phyloP scores from a whole-genome alignment of 2,888 invertebrate genomes.

The Micoletzkya japonica region DNA sequence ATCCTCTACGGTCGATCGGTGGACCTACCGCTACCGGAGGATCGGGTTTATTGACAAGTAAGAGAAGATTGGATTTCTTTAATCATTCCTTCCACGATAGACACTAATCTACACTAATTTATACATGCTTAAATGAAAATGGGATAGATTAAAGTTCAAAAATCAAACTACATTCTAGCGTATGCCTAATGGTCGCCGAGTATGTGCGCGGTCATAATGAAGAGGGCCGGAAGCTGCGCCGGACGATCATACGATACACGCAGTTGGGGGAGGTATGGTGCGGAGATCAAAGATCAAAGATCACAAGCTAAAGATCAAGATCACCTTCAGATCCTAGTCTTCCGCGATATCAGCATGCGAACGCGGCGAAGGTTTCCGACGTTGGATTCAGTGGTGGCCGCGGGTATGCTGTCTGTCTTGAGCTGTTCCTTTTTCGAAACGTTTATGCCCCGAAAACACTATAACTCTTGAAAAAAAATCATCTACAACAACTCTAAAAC shows the following conservation, averaged over 20 bases:
- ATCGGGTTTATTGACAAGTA: conserved; percentile 28
- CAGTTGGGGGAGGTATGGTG: conserved; percentile 4
- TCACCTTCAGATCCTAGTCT: conserved; percentile 17
- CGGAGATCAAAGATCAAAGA: too few relatives aligned
- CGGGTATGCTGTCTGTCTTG: neutral
- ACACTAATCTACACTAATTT: too few relatives aligned
- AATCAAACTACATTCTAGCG: conserved; percentile 12
- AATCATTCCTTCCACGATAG: too few relatives aligned
- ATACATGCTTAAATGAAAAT: neutral
- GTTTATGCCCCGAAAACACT: neutral
- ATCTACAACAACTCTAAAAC: too few relatives aligned
- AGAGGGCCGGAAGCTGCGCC: conserved; percentile 4
- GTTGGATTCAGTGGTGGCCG: conserved; percentile 3
- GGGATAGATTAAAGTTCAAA: neutral
- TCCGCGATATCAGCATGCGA: conserved; percentile 24
- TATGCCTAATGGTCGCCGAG: conserved; percentile 10
- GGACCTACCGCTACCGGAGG: conserved; percentile 9
- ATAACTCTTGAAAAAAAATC: neutral
- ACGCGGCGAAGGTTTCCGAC: conserved; percentile 15
- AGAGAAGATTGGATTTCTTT: too few relatives aligned
- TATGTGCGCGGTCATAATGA: conserved; percentile 24
- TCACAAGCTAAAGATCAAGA: neutral
- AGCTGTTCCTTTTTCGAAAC: neutral
- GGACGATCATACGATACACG: conserved; percentile 20
- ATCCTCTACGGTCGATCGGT: conserved; percentile 8